Base-by-base conservation (phyloP, 2,113 vertebrate genomes). In the Actinemys pallida region DNA sequence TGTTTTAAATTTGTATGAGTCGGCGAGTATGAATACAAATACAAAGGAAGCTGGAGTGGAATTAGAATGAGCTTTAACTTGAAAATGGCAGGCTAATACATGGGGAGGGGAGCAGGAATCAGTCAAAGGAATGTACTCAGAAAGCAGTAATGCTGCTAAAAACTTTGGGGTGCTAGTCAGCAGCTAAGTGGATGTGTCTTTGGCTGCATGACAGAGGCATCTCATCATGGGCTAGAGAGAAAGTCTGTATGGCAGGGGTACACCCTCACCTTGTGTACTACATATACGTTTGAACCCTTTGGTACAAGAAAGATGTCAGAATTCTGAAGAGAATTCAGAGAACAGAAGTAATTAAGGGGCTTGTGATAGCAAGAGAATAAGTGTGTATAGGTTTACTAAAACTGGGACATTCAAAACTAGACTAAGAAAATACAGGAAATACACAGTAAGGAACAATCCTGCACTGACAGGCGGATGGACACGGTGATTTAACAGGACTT, bases 181-280 rank as follows among this genome's bases (percentile, higher is more conserved):
- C 88, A 83, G 62, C 57, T 88, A 93, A 90, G 35, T 39, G 90
- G 79, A 87, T n/a, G 45, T n/a, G 90, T 3, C 69, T 49, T 10
- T 13, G 20, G 59, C 75, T 78, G 56, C 54, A 81, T 82, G 91
- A 78, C 50, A 94, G 75, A 57, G 84, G 90, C 24, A 76, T 76
- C 50, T 94, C 56, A 82, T 76, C 82, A 50, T 6, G 84, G 45
- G 79, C 83, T 78, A 89, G 4, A 95, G 92, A 94, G 91, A 95
- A 90, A 87, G 42, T 96, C 86, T 93, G 96, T 92, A 97, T 2
- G 1, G 49, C 94, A 91, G 2, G 72, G 39, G 6, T 1, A 59
- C 95, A 93, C 81, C 59, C 79, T 87, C 90, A 91, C 57, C 84
- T 95, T 78, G 92, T 95, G 92, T 79, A 69, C 76, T 57, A 31